A percentile compares a stretch with the other conserved stretches of the same genome.
Conservation (phyloP, 2,113 vertebrate species). For the Atractosteus spatula region DNA sequence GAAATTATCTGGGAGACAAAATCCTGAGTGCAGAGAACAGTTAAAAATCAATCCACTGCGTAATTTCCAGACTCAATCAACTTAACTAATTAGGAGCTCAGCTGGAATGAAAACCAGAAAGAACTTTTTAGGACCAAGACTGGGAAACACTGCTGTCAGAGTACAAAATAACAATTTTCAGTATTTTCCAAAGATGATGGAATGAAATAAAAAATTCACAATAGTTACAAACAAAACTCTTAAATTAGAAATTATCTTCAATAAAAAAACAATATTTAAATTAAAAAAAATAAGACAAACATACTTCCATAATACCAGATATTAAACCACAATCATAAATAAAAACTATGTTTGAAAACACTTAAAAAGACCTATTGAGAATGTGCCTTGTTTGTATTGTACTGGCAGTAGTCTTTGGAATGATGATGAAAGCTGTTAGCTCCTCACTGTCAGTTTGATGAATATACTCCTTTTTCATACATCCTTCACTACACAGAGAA, state of each 20-base stretch:
- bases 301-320: neutral
- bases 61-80: too few species aligned
- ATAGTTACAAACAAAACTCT: too few species aligned
- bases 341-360: conserved; percentile 26
- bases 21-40: too few species aligned
- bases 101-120: too few species aligned
- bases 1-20: too few species aligned
- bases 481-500: conserved; percentile 10
- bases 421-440: conserved; percentile 10
- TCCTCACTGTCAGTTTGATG: conserved; percentile 11
- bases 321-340: neutral
- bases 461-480: conserved; percentile 8
- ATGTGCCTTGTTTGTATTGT: neutral
- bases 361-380: neutral
- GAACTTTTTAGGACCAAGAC: too few species aligned
- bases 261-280: conserved; percentile 9
- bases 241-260: neutral
- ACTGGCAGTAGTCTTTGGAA: conserved; percentile 12
- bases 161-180: too few species aligned
- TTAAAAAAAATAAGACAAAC: neutral
- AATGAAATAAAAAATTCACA: too few species aligned
- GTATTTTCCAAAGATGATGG: too few species aligned
- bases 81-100: too few species aligned
- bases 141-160: too few species aligned
- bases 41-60: too few species aligned